Evolutionary conservation across 2,888 invertebrate genomes (phyloP), one percentile per base, ranked within the genome.

Genomic region (Erebia aethiops): DNA sequence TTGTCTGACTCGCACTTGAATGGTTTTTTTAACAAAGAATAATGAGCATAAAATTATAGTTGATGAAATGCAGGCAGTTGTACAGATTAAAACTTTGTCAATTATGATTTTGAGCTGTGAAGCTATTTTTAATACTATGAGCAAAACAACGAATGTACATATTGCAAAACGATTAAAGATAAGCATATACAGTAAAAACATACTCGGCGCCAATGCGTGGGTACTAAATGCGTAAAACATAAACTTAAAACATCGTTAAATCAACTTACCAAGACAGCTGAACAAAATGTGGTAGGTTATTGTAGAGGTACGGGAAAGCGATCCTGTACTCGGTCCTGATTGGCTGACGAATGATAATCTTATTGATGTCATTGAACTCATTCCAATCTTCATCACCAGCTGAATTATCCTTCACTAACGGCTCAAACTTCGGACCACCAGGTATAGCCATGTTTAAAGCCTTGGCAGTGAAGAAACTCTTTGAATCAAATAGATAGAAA

Each of bases 351-450:
- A 99, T 99, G 76, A 99, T 99, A 81, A 99, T 99, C 93, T 99
- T 99, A 89, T 99, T 99, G 79, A 99, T 99, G 84, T 99, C 99
- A 93, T 99, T 99, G 84, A 99, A 99, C 92, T 99, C 99, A 92
- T 99, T 99, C 99, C 99, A 99, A 88, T 99, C 99, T 92, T 99
- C 99, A 93, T 99, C 99, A 1, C 98, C 98, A 67, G 98, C 97
- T 82, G 98, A 98, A 81, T 98, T 97, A 88, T 99, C 99, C 84
- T 99, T 99, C 18, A 99, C 98, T 7, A 99, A 93, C 0, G 99
- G 99, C 87, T 99, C 99, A 93, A 99, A 99, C 90, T 99, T 99
- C 0, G 99, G 99, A 0, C 99, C 99, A 69, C 99, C 99, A 11
- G 99, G 99, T 82, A 99, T 99, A 1, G 99, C 99, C 97, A 99